Percentiles rank a stretch among this genome's conserved stretches.
These are phyloP conservation scores for Teleogryllus occipitalis DNA, from an alignment of 1,140 invertebrate genomes.

Conservation along the genomic window DNA sequence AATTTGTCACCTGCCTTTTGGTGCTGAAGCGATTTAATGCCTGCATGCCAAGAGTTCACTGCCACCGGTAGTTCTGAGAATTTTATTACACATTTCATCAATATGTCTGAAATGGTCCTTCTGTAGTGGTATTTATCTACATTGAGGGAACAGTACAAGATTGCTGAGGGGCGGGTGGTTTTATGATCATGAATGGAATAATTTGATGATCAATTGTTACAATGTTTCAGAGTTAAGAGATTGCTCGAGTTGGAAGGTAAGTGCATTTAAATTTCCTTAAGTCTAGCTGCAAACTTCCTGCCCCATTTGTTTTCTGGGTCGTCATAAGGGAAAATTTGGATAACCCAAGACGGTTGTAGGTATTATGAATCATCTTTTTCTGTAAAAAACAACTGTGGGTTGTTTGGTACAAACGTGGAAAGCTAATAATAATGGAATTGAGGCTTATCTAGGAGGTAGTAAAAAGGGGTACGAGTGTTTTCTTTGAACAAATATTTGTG, in stretches of 20 bases:
- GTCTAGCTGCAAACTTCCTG: too few relatives aligned
- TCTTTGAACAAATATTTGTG: too few relatives aligned
- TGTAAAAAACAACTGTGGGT: too few relatives aligned
- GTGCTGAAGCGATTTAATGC: not conserved
- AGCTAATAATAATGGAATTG: too few relatives aligned
- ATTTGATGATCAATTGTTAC: not conserved
- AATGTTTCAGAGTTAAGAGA: not conserved
- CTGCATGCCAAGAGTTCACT: conserved; percentile 1
- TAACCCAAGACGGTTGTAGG: too few relatives aligned
- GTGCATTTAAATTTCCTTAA: not conserved
- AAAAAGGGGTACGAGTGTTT: too few relatives aligned
- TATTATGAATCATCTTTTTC: too few relatives aligned
- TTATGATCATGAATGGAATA: not conserved
- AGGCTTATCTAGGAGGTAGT: too few relatives aligned
- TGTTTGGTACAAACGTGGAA: too few relatives aligned
- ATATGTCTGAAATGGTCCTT: not conserved
- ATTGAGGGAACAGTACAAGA: not conserved
- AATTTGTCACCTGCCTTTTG: not conserved
- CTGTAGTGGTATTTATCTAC: not conserved
- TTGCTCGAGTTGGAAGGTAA: not conserved
- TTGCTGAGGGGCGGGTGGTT: not conserved
- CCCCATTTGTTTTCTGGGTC: too few relatives aligned
- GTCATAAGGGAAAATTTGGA: too few relatives aligned
- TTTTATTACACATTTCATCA: not conserved
- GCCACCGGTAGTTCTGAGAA: conserved; percentile 1